Base-by-base conservation (phyloP, 2,888 invertebrate species). In the Hyposoter dolosus region DNA sequence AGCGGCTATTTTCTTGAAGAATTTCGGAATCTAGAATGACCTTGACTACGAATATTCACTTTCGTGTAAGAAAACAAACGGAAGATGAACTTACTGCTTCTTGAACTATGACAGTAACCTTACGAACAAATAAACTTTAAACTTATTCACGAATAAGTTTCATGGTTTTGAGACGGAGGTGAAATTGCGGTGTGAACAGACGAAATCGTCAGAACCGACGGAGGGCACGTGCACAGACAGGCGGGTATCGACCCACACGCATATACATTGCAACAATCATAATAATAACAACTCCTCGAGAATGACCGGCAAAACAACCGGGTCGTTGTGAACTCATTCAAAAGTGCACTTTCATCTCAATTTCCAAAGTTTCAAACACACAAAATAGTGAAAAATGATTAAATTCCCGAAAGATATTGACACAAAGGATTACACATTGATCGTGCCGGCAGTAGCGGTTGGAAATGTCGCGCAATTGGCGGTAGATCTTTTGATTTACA, bases 381-480 rank as follows among this genome's bases (percentile, higher is more conserved):
- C 3, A 47, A 12, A 45, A 9, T n/a, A 32, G 3, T 32, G n/a
- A 7, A 90, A 89, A 47, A 94, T 94, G 94, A 91, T 93, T 40
- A 93, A 93, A 75, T 95, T 95, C 89, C 93, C 93, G 32, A 92
- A 94, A 83, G 91, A 95, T 35, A 88, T 94, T 66, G 93, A 96
- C 93, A 93, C 97, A 5, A 92, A 92, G 74, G 96, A 95, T 68
- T 96, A 95, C 89, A 96, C 96, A 9, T 93, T 97, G n/a, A 95
- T 97, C 83, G 94, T 97, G 78, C 98, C 98, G 0, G 96, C 97
- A 89, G 97, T 98, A 19, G 97, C 98, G 32, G 97, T 98, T n/a
- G 99, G 98, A 82, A 99, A 99, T 95, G 98, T 98, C 17, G 98
- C 97, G 0, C 99, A 99, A 94, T 94, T 99, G 84, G 95, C 97